Evolutionary conservation across 2,113 vertebrate species (phyloP), one percentile per base, ranked within the genome.

Genomic region (Pontoporia blainvillei): DNA sequence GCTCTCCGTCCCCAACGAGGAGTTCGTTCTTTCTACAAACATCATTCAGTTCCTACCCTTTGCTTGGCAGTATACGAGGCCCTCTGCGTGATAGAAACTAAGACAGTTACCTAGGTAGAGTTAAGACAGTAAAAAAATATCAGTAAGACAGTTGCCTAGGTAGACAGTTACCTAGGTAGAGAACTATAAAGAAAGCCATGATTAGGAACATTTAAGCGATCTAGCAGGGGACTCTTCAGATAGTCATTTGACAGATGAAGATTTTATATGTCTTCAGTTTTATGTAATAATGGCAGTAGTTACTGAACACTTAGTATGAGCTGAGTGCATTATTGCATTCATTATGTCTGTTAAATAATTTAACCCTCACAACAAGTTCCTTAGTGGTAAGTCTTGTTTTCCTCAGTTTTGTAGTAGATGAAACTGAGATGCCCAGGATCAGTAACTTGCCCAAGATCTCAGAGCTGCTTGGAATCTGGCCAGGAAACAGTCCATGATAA

Each of bases 1-100:
- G 46, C 15, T 5, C 44, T 36, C 25, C 21, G 0, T 5, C 52
- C 36, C 52, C 8, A 7, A 2, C 3, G 29, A 36, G 36, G 62
- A 81, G 39, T 73, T 67, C 4, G 0, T 85, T 86, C 49, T 15
- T 79, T 84, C 86, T 82, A 0, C 67, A 86, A 2, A 83, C 44
- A 57, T 34, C 31, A 25, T 31, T 89, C 23, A 23, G 20, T 39
- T 54, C 84, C 62, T 34, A 25, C 52, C 41, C 71, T 89, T 49
- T 4, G 46, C n/a, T 41, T 90, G 87, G 21, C 57, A 62, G 31
- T 57, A 15, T 69, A 1, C 12, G 10, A 52, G 59, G 25, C 39
- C 27, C 44, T 75, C 66, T 57, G 27, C 25, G 29, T 64, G 52
- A 64, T 1, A 52, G n/a, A 90, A 66, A 64, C 9, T 78, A 27